Evolutionary conservation across 2,888 invertebrate genomes (phyloP).

Genomic region (Margaritifera margaritifera): DNA sequence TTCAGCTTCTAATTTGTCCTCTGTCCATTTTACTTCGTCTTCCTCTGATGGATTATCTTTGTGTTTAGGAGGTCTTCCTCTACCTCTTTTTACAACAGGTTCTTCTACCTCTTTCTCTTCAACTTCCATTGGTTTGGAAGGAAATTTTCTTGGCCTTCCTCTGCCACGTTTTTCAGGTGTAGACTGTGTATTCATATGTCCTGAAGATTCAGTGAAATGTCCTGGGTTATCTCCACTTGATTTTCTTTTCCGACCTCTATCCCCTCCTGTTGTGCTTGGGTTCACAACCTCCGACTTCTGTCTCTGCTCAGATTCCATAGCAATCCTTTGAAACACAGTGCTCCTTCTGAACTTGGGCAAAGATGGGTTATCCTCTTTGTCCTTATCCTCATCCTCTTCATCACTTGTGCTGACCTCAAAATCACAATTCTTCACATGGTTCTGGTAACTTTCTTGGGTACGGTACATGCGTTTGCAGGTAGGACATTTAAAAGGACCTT

Average conservation of each 20-base stretch:
- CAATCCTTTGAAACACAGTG: conserved; percentile 39
- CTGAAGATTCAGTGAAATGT: neutral
- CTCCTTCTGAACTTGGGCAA: conserved; percentile 27
- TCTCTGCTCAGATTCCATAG: conserved; percentile 39
- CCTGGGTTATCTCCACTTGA: conserved; percentile 1
- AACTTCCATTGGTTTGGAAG: neutral
- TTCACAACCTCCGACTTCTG: conserved; percentile 21
- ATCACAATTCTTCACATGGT: conserved; percentile 70
- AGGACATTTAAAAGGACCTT: conserved; percentile 85
- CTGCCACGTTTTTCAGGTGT: conserved; percentile 20
- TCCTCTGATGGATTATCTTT: conserved; percentile 9
- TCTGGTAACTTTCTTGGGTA: conserved; percentile 70
- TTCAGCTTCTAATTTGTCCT: neutral
- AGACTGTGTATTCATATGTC: too few relatives aligned
- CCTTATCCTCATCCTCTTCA: conserved; percentile 63
- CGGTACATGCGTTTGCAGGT: conserved; percentile 82
- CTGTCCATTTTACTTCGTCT: conserved; percentile 1
- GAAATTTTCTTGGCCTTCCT: conserved; percentile 23
- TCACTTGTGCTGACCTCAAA: conserved; percentile 72
- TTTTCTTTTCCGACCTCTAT: conserved; percentile 1
- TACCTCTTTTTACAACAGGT: conserved; percentile 6
- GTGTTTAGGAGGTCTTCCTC: conserved; percentile 25
- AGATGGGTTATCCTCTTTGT: conserved; percentile 12
- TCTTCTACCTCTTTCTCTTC: conserved; percentile 3
- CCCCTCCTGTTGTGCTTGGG: neutral